A percentile compares a stretch with the other conserved stretches of the same genome.
phyloP scores from a whole-genome alignment of 2,797 vertebrate species.

The Sebastes aleutianus region DNA sequence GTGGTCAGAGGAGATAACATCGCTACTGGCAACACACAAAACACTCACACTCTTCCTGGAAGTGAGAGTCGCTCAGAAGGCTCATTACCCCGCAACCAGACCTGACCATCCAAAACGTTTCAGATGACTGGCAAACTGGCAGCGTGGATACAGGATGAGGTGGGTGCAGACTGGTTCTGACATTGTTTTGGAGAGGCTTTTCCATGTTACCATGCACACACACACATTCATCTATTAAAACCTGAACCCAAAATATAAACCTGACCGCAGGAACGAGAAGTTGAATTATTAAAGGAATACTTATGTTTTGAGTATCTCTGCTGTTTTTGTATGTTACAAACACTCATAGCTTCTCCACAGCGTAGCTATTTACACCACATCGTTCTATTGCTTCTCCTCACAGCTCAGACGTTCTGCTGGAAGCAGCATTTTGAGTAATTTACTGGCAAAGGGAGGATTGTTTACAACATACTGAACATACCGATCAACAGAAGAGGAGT shows the following conservation, averaged over 20 bases:
- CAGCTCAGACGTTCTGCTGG: not conserved
- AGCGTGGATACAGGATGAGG: not conserved
- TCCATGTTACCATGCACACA: not conserved
- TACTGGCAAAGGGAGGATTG: not conserved
- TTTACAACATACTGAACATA: conserved; percentile 11
- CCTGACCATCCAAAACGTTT: not conserved
- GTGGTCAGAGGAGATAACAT: conserved; percentile 48
- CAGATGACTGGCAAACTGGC: not conserved
- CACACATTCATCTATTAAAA: not conserved
- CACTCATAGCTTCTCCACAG: not conserved
- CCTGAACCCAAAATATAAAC: not conserved
- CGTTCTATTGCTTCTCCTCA: too few species aligned
- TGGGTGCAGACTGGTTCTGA: not conserved
- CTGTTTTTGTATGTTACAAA: not conserved
- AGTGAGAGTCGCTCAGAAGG: not conserved
- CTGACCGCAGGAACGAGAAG: not conserved
- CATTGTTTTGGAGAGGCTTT: not conserved
- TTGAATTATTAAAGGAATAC: not conserved
- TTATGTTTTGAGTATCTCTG: not conserved
- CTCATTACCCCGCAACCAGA: not conserved
- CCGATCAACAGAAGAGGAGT: not conserved
- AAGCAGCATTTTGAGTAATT: not conserved
- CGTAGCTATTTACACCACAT: not conserved
- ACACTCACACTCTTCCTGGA: conserved; percentile 49
- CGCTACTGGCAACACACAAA: conserved; percentile 55